Percentiles rank a stretch among this genome's conserved stretches.
Evolutionary conservation across 2,797 vertebrate genomes (phyloP).

Genomic region (Catostomus latipinnis): DNA sequence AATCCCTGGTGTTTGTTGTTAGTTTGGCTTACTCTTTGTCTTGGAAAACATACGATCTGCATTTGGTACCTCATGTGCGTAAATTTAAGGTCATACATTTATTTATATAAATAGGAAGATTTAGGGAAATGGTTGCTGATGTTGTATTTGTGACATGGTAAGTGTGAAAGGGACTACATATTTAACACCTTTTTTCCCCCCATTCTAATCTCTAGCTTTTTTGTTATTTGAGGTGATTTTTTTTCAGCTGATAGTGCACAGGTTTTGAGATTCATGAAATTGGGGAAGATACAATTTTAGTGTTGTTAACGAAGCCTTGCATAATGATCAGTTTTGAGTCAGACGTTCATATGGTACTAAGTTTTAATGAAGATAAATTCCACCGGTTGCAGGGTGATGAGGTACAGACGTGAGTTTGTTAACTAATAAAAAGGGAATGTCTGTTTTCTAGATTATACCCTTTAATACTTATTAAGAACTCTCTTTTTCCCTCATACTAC

Average conservation of each 20-base stretch:
- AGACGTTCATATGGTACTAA: constrained; percentile 11
- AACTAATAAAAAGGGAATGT: background rate
- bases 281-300: background rate
- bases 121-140: constrained; percentile 17
- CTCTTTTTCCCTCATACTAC: background rate
- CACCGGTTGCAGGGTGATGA: background rate
- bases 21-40: constrained; percentile 12
- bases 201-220: background rate
- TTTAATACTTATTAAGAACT: constrained; percentile 1
- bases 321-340: constrained; percentile 3
- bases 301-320: background rate
- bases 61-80: constrained; percentile 19
- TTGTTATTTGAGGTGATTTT: background rate
- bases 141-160: background rate
- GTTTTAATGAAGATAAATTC: constrained; percentile 14
- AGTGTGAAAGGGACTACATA: constrained; percentile 41
- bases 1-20: constrained; percentile 18
- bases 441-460: constrained; percentile 2
- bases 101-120: constrained; percentile 17
- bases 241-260: constrained; percentile 5
- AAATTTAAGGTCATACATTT: constrained; percentile 4
- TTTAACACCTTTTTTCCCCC: constrained; percentile 19
- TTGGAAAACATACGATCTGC: constrained; percentile 10
- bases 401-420: background rate
- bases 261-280: background rate